These are phyloP conservation scores for Cyanoramphus novaezelandiae DNA, from an alignment of 2,113 vertebrate species.

Conservation along the genomic window DNA sequence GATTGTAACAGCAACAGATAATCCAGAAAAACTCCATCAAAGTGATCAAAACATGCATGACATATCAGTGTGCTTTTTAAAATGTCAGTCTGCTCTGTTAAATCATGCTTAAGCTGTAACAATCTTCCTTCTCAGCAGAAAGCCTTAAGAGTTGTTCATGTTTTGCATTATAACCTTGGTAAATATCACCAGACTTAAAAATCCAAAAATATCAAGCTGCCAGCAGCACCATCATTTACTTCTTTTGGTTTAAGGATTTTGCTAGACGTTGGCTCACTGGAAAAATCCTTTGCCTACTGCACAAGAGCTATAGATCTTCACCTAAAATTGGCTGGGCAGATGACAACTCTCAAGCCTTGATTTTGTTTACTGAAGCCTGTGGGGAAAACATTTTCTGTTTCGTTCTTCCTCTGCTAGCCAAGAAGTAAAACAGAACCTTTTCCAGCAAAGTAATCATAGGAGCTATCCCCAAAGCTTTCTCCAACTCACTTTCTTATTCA, in stretches of 20 bases:
- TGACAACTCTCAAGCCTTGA: not conserved
- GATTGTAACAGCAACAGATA: not conserved
- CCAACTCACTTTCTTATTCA: not conserved
- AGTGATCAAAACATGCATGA: not conserved
- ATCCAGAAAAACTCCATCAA: not conserved
- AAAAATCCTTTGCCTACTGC: not conserved
- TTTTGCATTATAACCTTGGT: not conserved
- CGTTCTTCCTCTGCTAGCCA: not conserved
- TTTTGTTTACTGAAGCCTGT: not conserved
- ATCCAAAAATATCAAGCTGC: not conserved
- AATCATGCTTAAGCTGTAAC: not conserved
- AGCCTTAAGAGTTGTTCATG: not conserved
- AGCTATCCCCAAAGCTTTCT: not conserved
- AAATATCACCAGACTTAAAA: conserved; percentile 15
- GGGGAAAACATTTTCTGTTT: not conserved
- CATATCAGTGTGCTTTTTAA: not conserved
- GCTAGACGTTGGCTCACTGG: not conserved
- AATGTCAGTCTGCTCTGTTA: conserved; percentile 5
- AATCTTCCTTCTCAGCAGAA: not conserved
- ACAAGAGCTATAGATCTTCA: not conserved
- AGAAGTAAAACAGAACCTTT: not conserved
- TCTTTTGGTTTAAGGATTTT: not conserved
- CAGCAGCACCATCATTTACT: not conserved
- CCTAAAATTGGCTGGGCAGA: not conserved
- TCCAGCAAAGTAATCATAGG: not conserved